Evolutionary conservation across 2,113 vertebrate genomes (phyloP).

Genomic region (Amphiprion percula): DNA sequence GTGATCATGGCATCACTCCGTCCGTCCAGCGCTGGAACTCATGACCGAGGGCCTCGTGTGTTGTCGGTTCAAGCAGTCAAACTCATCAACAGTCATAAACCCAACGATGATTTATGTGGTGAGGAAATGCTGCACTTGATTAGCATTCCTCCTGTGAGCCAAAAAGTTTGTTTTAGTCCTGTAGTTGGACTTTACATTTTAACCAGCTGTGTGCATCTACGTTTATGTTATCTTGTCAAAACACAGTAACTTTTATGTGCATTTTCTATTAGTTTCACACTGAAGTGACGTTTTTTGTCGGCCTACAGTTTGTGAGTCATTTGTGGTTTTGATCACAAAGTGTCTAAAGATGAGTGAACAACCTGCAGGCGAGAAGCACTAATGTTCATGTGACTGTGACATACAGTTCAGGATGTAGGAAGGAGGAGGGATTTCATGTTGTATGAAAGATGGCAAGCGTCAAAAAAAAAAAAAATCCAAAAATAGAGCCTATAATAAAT

Average conservation of each 20-base stretch:
- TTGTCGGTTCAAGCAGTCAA: background rate
- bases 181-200: too few species aligned
- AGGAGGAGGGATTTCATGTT: too few species aligned
- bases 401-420: background rate
- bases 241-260: too few species aligned
- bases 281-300: background rate
- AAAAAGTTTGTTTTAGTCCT: too few species aligned
- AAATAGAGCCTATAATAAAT: too few species aligned
- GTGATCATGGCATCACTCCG: slow-evolving; percentile 41
- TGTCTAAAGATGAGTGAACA: slow-evolving; percentile 35
- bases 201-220: too few species aligned
- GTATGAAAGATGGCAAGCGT: too few species aligned
- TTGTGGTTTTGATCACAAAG: slow-evolving; percentile 44
- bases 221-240: too few species aligned
- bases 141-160: too few species aligned
- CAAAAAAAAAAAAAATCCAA: too few species aligned
- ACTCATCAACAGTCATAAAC: background rate
- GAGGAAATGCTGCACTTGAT: background rate
- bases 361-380: slow-evolving; percentile 47
- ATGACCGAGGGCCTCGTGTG: slow-evolving; percentile 28
- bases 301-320: slow-evolving; percentile 35
- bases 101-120: background rate
- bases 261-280: background rate
- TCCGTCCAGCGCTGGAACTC: slow-evolving; percentile 20
- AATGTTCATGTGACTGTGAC: slow-evolving; percentile 64